Evolutionary conservation across 2,113 vertebrate genomes (phyloP), one percentile per base, ranked within the genome.

Genomic region (Pseudolaguvia tuberculata): DNA sequence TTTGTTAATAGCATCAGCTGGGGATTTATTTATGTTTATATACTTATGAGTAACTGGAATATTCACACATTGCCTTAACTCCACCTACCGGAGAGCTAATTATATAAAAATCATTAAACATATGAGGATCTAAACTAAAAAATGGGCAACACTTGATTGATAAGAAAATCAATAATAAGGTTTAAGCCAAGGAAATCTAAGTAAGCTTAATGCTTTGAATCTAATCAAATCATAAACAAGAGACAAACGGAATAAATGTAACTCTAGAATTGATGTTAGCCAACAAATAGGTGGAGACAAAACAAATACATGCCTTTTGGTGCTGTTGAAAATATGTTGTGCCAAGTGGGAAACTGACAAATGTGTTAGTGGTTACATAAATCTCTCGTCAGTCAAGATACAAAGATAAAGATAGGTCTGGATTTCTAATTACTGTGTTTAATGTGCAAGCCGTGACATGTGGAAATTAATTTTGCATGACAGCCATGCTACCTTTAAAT

Each of bases 341-440:
- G 13, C 45, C 14, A 15, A 27, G n/a, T 21, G 5, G 39, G 42
- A 25, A 27, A 66, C 63, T 10, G 17, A 50, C 15, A 66, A 66
- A 53, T 39, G 12, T 47, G 52, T 50, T 56, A n/a, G 70, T 58
- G 39, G 53, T 73, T 56, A 48, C 50, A n/a, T 66, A 72, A 72
- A 42, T 73, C 48, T 18, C 29, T 53, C 51, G 14, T 62, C 59
- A 75, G 45, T 59, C 58, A 70, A 53, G 55, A 63, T 61, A 78
- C 53, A 23, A 48, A 3, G 12, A 69, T 63, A 63, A 74, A 63
- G 62, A 77, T 47, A 51, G 69, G 56, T 75, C 71, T 68, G n/a
- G 42, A 63, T 67, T 63, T 57, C 53, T 80, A 72, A 79, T 78
- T 78, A 75, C 56, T 61, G 42, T 4, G 52, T 20, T 80, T 74